Conservation (phyloP, 2,797 vertebrate species). For the Galagoides demidoff region DNA sequence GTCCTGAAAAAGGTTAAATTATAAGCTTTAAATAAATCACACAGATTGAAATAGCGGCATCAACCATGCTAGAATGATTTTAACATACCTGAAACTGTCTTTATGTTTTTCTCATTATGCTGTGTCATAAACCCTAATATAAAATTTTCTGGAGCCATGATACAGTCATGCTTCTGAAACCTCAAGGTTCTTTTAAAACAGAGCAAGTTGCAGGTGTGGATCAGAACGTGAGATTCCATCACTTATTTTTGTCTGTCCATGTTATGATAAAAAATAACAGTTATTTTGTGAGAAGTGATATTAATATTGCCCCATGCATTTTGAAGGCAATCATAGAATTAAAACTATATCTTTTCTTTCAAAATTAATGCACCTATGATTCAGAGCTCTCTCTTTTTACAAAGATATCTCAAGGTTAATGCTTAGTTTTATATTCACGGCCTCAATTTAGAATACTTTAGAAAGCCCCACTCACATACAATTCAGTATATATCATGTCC, state of each 20-base stretch:
- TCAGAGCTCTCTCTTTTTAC: not conserved
- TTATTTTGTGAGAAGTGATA: not conserved
- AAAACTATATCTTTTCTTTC: slow-evolving; percentile 2
- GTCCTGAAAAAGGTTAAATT: slow-evolving; percentile 42
- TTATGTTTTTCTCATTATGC: slow-evolving; percentile 68
- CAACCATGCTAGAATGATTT: slow-evolving; percentile 63
- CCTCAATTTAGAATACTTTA: not conserved
- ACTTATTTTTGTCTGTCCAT: not conserved
- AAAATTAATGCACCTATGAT: not conserved
- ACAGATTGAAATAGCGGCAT: slow-evolving; percentile 37
- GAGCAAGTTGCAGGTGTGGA: not conserved
- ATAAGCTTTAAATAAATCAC: slow-evolving; percentile 56
- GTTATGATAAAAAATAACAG: slow-evolving; percentile 52
- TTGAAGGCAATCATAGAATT: slow-evolving; percentile 14
- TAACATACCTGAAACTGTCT: slow-evolving; percentile 50
- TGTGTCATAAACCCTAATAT: slow-evolving; percentile 52
- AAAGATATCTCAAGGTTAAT: slow-evolving; percentile 32
- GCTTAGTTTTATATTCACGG: not conserved
- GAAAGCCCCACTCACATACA: not conserved
- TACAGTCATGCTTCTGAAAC: not conserved
- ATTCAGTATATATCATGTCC: not conserved
- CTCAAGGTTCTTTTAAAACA: slow-evolving; percentile 17
- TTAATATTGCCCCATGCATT: not conserved
- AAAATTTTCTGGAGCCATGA: slow-evolving; percentile 38
- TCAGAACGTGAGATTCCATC: slow-evolving; percentile 52